Evolutionary conservation across 2,888 invertebrate genomes (phyloP), one percentile per base, ranked within the genome.

Genomic region (Dolomedes plantarius): DNA sequence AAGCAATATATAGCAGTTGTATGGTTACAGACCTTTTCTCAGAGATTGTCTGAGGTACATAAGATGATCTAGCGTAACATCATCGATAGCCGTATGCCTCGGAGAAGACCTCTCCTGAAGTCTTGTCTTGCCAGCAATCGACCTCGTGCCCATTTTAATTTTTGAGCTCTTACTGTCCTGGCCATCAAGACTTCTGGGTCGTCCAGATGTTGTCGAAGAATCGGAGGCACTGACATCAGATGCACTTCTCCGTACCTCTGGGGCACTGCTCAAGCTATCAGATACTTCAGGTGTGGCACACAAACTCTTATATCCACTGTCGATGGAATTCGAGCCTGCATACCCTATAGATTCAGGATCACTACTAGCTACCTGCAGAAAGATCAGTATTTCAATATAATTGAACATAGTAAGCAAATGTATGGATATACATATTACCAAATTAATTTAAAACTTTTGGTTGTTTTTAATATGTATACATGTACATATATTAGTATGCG

Each of bases 231-330:
- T 80, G 13, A 79, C 69, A 32, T 88, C 88, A 9, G 80, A 85
- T 1, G 76, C 86, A 36, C 86, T 86, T 11, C 89, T 81, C 27
- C 86, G 29, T 0, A 79, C 88, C 31, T 89, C 89, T 11, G 89
- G 89, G 13, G 88, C 87, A 56, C 56, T 56, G 80, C 90, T 90
- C 9, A 80, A 67, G 41, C 64, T 87, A 69, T 90, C 90, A 6
- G 90, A 88, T 5, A 90, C 89, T 65, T 91, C 91, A 0, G 90
- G 90, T 0, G 91, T 91, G n/a, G 90, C 90, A 79, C 91, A 91
- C n/a, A 90, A 89, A 78, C 91, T 91, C 87, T 91, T 91, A 89
- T 91, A 91, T 9, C 91, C 91, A 36, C 90, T 90, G 89, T 91
- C 91, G 13, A 91, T 89, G 32, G 90, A 91, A 85, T 90, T 90